phyloP scores from a whole-genome alignment of 2,797 vertebrate genomes.

The Sebastes baramenuke region DNA sequence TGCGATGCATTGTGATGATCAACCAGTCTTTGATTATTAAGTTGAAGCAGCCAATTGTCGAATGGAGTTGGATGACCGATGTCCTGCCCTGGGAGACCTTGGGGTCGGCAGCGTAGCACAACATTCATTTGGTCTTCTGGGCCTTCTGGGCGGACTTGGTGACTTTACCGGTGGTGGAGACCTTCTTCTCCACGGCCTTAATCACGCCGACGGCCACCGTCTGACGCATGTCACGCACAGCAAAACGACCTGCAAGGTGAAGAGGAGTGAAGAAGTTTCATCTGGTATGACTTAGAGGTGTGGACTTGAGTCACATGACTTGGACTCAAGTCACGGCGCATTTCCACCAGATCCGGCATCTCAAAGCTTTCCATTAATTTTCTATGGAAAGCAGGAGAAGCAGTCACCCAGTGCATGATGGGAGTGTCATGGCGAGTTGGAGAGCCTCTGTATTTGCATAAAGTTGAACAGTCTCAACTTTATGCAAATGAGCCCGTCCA shows the following conservation, averaged over 20 bases:
- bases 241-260: conserved; percentile 88
- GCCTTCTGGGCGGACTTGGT: conserved; percentile 99
- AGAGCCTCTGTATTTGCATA: too few relatives aligned
- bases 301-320: background rate
- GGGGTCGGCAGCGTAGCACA: conserved; percentile 89
- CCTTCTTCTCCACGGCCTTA: conserved; percentile 96
- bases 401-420: too few relatives aligned
- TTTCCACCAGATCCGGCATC: too few relatives aligned
- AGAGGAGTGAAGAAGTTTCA: background rate
- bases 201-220: conserved; percentile 97
- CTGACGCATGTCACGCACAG: conserved; percentile 97
- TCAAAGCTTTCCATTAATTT: too few relatives aligned
- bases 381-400: too few relatives aligned
- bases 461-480: rapidly evolving
- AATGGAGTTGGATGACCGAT: conserved; percentile 87
- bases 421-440: too few relatives aligned
- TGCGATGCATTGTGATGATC: conserved; percentile 98
- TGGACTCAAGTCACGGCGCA: background rate
- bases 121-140: conserved; percentile 98
- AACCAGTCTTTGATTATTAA: conserved; percentile 96
- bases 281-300: background rate
- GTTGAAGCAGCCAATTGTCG: conserved; percentile 91
- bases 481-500: too few relatives aligned
- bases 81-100: conserved; percentile 90
- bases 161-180: conserved; percentile 90